Conservation (phyloP, 2,113 vertebrate species). For the Protomyctophum bolini region DNA sequence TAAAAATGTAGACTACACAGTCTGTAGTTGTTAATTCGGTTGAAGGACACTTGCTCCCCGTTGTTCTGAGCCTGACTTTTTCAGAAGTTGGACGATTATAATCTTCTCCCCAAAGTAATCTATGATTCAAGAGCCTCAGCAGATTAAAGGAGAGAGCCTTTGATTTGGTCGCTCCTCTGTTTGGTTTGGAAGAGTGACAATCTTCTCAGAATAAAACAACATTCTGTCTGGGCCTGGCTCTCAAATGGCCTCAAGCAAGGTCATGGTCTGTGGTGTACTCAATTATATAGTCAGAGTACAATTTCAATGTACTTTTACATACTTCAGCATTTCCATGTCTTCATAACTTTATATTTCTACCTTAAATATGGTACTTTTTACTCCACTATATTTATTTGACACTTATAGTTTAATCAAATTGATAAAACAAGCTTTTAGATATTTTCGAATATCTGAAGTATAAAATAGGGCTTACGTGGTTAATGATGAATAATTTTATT, state of each 20-base stretch:
- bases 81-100: slow-evolving; percentile 50
- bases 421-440: too few relatives aligned
- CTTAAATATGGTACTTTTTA: too few relatives aligned
- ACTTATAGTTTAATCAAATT: too few relatives aligned
- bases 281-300: too few relatives aligned
- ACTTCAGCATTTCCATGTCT: too few relatives aligned
- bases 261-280: too few relatives aligned
- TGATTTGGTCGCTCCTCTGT: slow-evolving; percentile 27
- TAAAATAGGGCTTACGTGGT: too few relatives aligned
- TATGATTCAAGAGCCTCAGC: slow-evolving; percentile 43
- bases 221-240: slow-evolving; percentile 17
- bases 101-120: slow-evolving; percentile 60
- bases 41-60: slow-evolving; percentile 15
- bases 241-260: slow-evolving; percentile 35
- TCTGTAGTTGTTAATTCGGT: slow-evolving; percentile 2
- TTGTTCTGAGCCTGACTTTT: slow-evolving; percentile 42
- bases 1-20: not conserved
- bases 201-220: slow-evolving; percentile 34
- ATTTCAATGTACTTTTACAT: too few relatives aligned
- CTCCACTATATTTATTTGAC: too few relatives aligned
- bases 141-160: slow-evolving; percentile 49
- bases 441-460: too few relatives aligned
- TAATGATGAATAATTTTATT: too few relatives aligned
- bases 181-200: slow-evolving; percentile 19
- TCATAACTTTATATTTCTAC: too few relatives aligned